These are phyloP conservation scores for Macrostomum cliftonense DNA, from an alignment of 2,888 invertebrate genomes.

Conservation along the genomic window DNA sequence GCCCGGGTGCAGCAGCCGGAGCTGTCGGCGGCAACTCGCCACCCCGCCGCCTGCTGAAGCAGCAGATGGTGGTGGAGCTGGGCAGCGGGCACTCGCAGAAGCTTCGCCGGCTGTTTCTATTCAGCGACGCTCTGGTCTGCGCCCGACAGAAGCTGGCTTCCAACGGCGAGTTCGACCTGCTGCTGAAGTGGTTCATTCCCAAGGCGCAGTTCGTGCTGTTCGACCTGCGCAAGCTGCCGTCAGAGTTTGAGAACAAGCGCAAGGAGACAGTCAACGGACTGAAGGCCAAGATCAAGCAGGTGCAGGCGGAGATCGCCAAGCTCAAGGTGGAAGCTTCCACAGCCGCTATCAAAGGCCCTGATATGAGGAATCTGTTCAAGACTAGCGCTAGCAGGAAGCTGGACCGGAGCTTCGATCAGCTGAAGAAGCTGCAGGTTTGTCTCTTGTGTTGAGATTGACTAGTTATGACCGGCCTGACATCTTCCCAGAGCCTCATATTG, in stretches of 20 bases:
- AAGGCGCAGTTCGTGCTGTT: neutral
- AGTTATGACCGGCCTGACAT: too few relatives aligned
- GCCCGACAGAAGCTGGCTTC: conserved; percentile 46
- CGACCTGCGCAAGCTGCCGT: neutral
- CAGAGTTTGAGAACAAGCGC: conserved; percentile 9
- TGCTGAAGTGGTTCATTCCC: neutral
- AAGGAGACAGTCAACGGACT: neutral
- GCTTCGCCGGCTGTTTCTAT: conserved; percentile 71
- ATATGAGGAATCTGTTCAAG: too few relatives aligned
- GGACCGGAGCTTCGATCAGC: too few relatives aligned
- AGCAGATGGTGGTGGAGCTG: conserved; percentile 77
- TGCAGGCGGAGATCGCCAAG: neutral
- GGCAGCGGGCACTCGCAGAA: conserved; percentile 64
- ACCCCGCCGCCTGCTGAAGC: conserved; percentile 62
- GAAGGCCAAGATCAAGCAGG: neutral
- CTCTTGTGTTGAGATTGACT: too few relatives aligned
- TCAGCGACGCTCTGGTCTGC: conserved; percentile 81
- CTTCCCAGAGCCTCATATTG: too few relatives aligned
- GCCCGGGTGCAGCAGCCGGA: too few relatives aligned
- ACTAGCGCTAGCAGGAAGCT: too few relatives aligned
- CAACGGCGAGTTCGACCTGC: neutral
- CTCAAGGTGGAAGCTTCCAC: neutral
- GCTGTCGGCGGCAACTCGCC: too few relatives aligned
- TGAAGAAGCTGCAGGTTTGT: too few relatives aligned
- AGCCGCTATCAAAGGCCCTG: too few relatives aligned